These are phyloP conservation scores for Amia ocellicauda DNA, from an alignment of 2,113 vertebrate species.

Conservation along the genomic window DNA sequence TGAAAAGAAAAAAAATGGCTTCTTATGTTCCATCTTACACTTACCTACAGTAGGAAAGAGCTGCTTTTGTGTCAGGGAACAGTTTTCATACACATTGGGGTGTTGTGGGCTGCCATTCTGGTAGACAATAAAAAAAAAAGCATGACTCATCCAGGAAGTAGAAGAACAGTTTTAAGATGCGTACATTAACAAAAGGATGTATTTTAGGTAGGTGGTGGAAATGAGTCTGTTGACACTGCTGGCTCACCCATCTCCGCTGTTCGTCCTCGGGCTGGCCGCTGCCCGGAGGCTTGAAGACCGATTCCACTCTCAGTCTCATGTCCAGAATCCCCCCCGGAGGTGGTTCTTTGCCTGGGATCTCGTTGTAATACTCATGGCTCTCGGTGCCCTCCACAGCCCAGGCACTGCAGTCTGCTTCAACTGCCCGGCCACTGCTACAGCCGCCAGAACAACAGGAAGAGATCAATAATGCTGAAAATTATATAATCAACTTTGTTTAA, in stretches of 20 bases:
- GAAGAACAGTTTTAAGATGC: not conserved
- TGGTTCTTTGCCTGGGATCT: slow-evolving; percentile 74
- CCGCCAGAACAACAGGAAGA: slow-evolving; percentile 29
- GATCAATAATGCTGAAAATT: slow-evolving; percentile 7
- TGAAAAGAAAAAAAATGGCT: too few relatives aligned
- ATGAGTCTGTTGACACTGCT: not conserved
- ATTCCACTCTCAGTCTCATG: slow-evolving; percentile 47
- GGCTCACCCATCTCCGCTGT: slow-evolving; percentile 29
- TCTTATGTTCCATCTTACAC: not conserved
- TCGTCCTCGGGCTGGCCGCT: slow-evolving; percentile 40
- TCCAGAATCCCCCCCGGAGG: slow-evolving; percentile 66
- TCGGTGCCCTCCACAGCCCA: slow-evolving; percentile 50
- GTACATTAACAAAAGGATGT: slow-evolving; percentile 10
- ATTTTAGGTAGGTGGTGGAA: not conserved
- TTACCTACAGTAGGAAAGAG: slow-evolving; percentile 52
- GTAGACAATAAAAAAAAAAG: slow-evolving; percentile 24
- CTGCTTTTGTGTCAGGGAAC: slow-evolving; percentile 49
- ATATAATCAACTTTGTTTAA: slow-evolving; percentile 21
- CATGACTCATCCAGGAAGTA: slow-evolving; percentile 45
- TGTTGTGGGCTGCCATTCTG: slow-evolving; percentile 65
- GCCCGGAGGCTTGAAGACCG: slow-evolving; percentile 46
- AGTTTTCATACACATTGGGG: slow-evolving; percentile 80
- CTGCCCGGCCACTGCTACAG: slow-evolving; percentile 50
- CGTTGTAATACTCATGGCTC: slow-evolving; percentile 78
- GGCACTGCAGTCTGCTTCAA: slow-evolving; percentile 41